phyloP scores from a whole-genome alignment of 2,113 vertebrate genomes.

The Oryzias woworae region DNA sequence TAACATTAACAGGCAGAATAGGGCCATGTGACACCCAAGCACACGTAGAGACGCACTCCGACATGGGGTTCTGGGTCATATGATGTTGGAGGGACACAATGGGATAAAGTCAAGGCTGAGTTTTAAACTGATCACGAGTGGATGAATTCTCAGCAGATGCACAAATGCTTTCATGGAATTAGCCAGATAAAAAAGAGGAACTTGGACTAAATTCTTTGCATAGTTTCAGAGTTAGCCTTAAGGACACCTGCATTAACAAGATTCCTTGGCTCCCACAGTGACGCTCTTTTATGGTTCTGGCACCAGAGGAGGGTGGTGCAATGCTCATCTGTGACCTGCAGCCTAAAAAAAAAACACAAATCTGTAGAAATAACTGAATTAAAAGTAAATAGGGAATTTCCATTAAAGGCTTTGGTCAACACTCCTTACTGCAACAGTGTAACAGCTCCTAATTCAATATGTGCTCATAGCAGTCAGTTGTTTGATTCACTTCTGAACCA shows the following conservation, averaged over 20 bases:
- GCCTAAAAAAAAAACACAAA: too few relatives aligned
- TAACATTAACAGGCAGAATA: slow-evolving; percentile 54
- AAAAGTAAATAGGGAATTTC: too few relatives aligned
- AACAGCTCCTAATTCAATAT: too few relatives aligned
- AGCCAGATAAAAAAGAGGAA: neutral
- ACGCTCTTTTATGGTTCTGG: too few relatives aligned
- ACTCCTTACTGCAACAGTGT: too few relatives aligned
- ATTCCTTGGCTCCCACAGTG: too few relatives aligned
- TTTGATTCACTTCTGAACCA: too few relatives aligned
- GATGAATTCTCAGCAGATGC: slow-evolving; percentile 34
- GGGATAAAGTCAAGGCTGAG: slow-evolving; percentile 46
- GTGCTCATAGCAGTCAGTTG: too few relatives aligned
- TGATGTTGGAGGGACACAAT: slow-evolving; percentile 53
- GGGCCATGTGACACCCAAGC: slow-evolving; percentile 61
- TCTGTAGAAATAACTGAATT: too few relatives aligned
- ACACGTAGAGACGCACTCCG: slow-evolving; percentile 21
- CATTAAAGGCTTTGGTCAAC: too few relatives aligned
- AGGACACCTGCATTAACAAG: neutral
- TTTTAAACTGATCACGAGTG: slow-evolving; percentile 51
- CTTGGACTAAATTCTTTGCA: neutral
- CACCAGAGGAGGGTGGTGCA: too few relatives aligned
- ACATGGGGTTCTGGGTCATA: slow-evolving; percentile 61
- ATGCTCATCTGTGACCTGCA: too few relatives aligned
- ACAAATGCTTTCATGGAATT: slow-evolving; percentile 25
- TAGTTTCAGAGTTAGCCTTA: neutral